Evolutionary conservation across 2,888 invertebrate genomes (phyloP).

Genomic region (Xestia ashworthii): DNA sequence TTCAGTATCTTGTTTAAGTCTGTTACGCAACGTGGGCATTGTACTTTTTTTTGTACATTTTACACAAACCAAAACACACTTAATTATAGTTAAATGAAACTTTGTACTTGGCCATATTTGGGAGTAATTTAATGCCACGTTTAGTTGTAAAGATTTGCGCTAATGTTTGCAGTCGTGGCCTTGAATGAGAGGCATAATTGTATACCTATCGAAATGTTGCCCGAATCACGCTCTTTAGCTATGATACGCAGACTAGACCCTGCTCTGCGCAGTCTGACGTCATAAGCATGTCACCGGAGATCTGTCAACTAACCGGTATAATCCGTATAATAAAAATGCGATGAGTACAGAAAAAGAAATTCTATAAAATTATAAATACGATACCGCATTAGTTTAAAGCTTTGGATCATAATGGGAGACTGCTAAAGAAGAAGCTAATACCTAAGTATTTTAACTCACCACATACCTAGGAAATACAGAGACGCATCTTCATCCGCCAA

Average conservation of each 20-base stretch:
- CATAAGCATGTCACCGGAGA: not conserved
- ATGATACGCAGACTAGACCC: not conserved
- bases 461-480: conserved; percentile 14
- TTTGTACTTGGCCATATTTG: not conserved
- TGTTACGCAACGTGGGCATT: not conserved
- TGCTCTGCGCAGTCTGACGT: conserved; percentile 13
- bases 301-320: not conserved
- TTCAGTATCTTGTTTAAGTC: conserved; percentile 18
- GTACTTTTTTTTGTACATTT: not conserved
- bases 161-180: conserved; percentile 12
- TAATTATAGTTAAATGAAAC: not conserved
- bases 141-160: not conserved
- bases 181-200: conserved; percentile 17
- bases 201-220: not conserved
- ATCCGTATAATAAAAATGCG: no score
- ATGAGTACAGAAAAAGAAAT: not conserved
- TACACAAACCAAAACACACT: not conserved
- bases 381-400: not conserved
- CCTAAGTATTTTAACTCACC: conserved; percentile 14
- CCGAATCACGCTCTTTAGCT: not conserved
- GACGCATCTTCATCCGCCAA: no score
- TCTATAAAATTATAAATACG: not conserved
- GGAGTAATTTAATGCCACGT: not conserved
- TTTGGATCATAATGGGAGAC: no score
- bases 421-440: not conserved